phyloP scores from a whole-genome alignment of 2,888 invertebrate species.

The Parelbella ahira region DNA sequence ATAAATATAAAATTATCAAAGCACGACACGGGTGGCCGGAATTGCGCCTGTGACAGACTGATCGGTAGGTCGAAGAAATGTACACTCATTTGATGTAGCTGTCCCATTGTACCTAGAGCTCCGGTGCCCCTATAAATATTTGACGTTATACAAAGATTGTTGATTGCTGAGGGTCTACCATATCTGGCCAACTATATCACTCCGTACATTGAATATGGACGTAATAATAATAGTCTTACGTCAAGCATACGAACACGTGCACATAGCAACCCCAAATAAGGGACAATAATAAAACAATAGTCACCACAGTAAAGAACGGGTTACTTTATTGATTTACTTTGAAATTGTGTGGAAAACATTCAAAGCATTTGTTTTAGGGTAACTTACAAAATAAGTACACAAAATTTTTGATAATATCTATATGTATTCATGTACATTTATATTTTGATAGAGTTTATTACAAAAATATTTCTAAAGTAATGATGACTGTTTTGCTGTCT shows the following conservation, averaged over 20 bases:
- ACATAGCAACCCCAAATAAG: conserved; percentile 53
- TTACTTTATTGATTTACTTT: conserved; percentile 12
- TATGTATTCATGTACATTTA: too few relatives aligned
- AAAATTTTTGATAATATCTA: too few relatives aligned
- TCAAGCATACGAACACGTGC: conserved; percentile 49
- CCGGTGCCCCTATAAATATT: conserved; percentile 32
- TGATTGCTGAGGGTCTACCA: conserved; percentile 44
- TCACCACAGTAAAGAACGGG: conserved; percentile 32
- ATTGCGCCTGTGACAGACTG: conserved; percentile 53
- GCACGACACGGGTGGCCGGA: conserved; percentile 58
- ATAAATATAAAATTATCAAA: conserved; percentile 26
- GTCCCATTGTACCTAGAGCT: conserved; percentile 42
- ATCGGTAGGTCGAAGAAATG: conserved; percentile 27
- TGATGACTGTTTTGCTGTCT: too few relatives aligned
- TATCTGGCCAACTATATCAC: conserved; percentile 50
- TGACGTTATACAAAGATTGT: conserved; percentile 32
- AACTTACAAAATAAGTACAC: too few relatives aligned
- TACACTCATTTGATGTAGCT: conserved; percentile 29
- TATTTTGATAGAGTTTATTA: too few relatives aligned
- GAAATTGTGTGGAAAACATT: background rate
- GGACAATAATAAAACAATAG: conserved; percentile 45
- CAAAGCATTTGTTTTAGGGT: too few relatives aligned
- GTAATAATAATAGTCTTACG: conserved; percentile 57
- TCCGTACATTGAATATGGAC: conserved; percentile 37
- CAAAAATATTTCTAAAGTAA: too few relatives aligned